phyloP scores from a whole-genome alignment of 1,140 invertebrate genomes.

The Maniola jurtina region DNA sequence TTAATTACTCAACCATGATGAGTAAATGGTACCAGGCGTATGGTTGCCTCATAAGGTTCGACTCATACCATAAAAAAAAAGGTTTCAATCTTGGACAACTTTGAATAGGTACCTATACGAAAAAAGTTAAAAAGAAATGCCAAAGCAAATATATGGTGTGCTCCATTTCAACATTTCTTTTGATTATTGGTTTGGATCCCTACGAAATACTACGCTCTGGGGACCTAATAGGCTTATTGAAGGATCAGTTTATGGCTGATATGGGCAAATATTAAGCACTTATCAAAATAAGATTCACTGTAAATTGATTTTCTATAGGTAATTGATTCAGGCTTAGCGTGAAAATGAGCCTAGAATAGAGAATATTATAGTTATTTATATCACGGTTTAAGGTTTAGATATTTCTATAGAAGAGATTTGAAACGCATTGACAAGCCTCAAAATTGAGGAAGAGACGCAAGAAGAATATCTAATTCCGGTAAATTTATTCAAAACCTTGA shows the following conservation, averaged over 20 bases:
- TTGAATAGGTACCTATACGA: neutral
- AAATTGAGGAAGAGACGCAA: neutral
- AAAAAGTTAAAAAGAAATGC: neutral
- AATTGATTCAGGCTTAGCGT: neutral
- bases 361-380: neutral
- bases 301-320: neutral
- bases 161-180: conserved; percentile 17
- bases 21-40: neutral
- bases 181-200: conserved; percentile 17
- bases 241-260: conserved; percentile 20
- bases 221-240: conserved; percentile 14
- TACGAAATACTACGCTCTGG: conserved; percentile 12
- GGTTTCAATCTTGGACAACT: too few relatives aligned
- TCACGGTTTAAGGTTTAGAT: neutral
- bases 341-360: too few relatives aligned
- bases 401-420: neutral
- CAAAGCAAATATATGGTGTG: neutral
- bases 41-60: neutral
- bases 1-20: neutral
- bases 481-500: neutral
- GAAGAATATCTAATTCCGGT: too few relatives aligned
- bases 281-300: conserved; percentile 5
- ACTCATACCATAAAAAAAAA: neutral
- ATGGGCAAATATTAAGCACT: neutral
- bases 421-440: neutral